Evolutionary conservation across 2,113 vertebrate species (phyloP).

Genomic region (Tauraco erythrolophus): DNA sequence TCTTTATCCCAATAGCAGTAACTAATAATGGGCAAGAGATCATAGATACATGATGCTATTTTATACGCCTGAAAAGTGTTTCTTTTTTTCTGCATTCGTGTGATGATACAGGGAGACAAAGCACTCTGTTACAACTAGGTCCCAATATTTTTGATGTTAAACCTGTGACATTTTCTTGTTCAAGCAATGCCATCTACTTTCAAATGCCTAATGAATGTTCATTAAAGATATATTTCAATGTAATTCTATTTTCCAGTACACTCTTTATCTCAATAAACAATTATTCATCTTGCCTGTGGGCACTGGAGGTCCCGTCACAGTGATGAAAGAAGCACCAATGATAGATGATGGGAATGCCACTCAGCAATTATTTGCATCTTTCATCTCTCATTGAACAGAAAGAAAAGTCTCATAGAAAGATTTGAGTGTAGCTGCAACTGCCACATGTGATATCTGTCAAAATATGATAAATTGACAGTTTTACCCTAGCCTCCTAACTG

Average conservation of each 20-base stretch:
- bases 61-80: not conserved
- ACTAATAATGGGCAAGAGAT: not conserved
- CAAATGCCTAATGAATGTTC: not conserved
- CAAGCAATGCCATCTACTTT: not conserved
- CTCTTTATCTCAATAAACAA: not conserved
- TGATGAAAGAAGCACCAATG: not conserved
- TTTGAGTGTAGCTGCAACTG: not conserved
- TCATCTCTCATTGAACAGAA: conserved; percentile 20
- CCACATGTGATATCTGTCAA: not conserved
- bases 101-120: not conserved
- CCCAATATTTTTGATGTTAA: not conserved
- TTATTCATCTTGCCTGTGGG: not conserved
- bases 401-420: not conserved
- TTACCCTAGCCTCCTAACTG: not conserved
- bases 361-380: conserved; percentile 5
- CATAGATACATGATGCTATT: not conserved
- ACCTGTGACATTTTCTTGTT: not conserved
- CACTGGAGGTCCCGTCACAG: not conserved
- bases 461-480: not conserved
- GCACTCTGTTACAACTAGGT: not conserved
- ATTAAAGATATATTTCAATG: not conserved
- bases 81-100: not conserved
- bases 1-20: not conserved
- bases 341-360: not conserved
- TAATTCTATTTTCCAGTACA: not conserved